These are phyloP conservation scores for Apeira syringaria DNA, from an alignment of 2,888 invertebrate species.

Conservation along the genomic window DNA sequence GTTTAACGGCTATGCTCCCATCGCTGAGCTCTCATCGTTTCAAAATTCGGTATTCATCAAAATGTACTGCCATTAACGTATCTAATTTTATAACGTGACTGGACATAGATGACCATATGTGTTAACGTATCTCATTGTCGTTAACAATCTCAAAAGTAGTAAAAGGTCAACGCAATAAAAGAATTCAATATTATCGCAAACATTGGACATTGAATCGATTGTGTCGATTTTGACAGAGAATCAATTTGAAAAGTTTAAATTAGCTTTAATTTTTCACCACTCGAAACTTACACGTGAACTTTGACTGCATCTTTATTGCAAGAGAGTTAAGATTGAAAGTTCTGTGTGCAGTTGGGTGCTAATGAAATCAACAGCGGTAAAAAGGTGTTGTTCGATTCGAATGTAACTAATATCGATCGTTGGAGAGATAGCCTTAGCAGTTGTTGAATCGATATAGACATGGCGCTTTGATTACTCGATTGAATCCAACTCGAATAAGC, in stretches of 20 bases:
- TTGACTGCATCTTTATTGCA: conserved; percentile 12
- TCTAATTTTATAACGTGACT: conserved; percentile 24
- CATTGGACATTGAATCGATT: conserved; percentile 69
- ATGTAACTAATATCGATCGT: conserved; percentile 79
- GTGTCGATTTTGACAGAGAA: conserved; percentile 74
- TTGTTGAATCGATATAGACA: conserved; percentile 79
- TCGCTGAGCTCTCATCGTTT: too few relatives aligned
- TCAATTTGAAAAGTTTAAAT: conserved; percentile 65
- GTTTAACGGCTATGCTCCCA: too few relatives aligned
- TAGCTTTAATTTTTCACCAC: conserved; percentile 30
- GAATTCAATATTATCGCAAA: conserved; percentile 63
- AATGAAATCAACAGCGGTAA: conserved; percentile 41
- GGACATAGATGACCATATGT: conserved; percentile 46
- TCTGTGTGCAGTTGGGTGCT: conserved; percentile 10
- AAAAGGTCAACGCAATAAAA: conserved; percentile 63
- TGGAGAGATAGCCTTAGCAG: conserved; percentile 66
- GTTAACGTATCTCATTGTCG: conserved; percentile 45
- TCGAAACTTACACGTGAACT: conserved; percentile 8
- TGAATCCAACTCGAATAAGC: conserved; percentile 69
- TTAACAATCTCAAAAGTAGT: conserved; percentile 41
- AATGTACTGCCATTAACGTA: conserved; percentile 4
- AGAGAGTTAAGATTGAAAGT: conserved; percentile 13
- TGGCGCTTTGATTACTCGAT: conserved; percentile 79
- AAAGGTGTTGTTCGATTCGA: conserved; percentile 56
- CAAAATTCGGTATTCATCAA: conserved; percentile 2